Base-by-base conservation (phyloP, 1,140 invertebrate species). In the Heliconius melpomene region DNA sequence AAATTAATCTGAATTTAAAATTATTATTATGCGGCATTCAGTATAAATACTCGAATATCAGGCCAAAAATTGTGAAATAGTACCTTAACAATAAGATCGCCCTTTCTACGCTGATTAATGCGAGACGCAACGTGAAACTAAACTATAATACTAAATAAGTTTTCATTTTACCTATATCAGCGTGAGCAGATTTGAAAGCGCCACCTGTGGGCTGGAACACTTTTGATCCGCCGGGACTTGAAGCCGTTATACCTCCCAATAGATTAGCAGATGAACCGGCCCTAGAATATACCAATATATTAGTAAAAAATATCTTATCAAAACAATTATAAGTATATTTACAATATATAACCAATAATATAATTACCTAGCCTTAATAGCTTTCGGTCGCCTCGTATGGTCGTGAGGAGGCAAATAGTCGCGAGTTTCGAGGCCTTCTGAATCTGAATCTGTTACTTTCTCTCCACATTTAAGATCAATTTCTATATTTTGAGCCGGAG, bases 391-490 rank as follows among this genome's bases (percentile, higher is more conserved):
- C 83, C 97, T 96, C 29, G 98, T 98, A 40, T 98, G 95, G 87
- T 97, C 97, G 78, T 94, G 91, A 72, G 89, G 91, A 0, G 89
- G 83, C 38, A 92, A 29, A 50, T 90, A 93, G 20, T 93, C 91
- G 1, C 90, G 78, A 9, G 89, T 81, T 38, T 92, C 91, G 54
- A 97, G 95, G 54, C 95, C 96, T 87, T 99, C 98, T 18, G 97
- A 97, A 93, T 99, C 98, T n/a, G 97, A 98, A 88, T 98, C 98
- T 2, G 97, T 97, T 1, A 98, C 96, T 89, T 98, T 98, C 91
- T 99, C 98, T 84, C 97, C 97, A 88, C 98, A 98, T 88, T 98
- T 98, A 23, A 98, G 94, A 94, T 99, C 98, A 70, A 98, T 96
- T 89, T 98, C 97, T 1, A 93, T 79, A 46, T 87, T 80, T 75